Conservation (phyloP, 1,140 invertebrate species). For the Trigoniulus corallinus region DNA sequence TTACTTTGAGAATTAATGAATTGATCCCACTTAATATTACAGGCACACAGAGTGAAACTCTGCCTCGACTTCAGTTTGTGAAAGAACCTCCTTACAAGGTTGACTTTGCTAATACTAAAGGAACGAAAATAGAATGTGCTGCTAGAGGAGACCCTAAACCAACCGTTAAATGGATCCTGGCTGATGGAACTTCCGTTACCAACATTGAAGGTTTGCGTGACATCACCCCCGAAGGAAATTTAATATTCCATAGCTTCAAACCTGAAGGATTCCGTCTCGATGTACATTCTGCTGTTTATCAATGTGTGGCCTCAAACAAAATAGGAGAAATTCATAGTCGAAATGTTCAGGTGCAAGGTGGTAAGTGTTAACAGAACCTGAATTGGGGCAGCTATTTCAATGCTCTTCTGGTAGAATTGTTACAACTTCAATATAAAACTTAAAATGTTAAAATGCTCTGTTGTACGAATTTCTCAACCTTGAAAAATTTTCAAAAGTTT, state of each 20-base stretch:
- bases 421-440: too few species aligned
- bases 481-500: neutral
- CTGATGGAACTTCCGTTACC: conserved; percentile 69
- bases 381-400: too few species aligned
- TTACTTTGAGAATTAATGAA: too few species aligned
- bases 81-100: conserved; percentile 77
- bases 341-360: conserved; percentile 1
- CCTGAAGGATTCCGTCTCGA: conserved; percentile 1
- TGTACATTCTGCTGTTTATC: conserved; percentile 3
- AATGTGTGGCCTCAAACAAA: neutral
- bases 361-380: conserved; percentile 2
- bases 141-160: conserved; percentile 77
- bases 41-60: too few species aligned
- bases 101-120: conserved; percentile 86
- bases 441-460: too few species aligned
- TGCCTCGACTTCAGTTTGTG: conserved; percentile 81
- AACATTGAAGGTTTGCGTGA: conserved; percentile 73
- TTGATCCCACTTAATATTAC: too few species aligned
- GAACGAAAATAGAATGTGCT: conserved; percentile 78
- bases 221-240: conserved; percentile 26
- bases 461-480: too few species aligned
- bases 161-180: conserved; percentile 78
- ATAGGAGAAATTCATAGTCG: conserved; percentile 2
- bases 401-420: too few species aligned
- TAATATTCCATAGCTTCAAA: conserved; percentile 1